Percentiles rank a stretch among this genome's conserved stretches.
These are phyloP conservation scores for Ethmia dodecea DNA, from an alignment of 2,888 invertebrate genomes.

Conservation along the genomic window DNA sequence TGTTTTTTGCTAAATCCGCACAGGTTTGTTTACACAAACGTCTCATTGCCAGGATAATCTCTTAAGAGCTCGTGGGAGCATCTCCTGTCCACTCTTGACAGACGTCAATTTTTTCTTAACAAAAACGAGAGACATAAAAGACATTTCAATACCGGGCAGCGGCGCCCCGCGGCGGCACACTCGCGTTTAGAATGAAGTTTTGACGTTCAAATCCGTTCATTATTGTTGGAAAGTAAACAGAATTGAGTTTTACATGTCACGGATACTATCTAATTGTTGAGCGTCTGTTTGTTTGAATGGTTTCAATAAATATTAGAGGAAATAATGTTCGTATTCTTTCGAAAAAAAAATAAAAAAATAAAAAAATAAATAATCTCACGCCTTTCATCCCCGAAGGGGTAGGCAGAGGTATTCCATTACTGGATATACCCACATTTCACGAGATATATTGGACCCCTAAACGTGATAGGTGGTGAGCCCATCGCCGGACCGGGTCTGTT, in stretches of 20 bases:
- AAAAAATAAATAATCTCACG: no score
- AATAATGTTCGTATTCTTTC: not conserved
- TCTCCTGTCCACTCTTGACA: slow-evolving; percentile 44
- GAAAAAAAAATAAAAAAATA: no score
- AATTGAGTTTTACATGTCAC: slow-evolving; percentile 23
- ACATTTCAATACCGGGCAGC: slow-evolving; percentile 55
- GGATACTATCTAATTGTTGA: slow-evolving; percentile 28
- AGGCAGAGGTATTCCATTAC: no score
- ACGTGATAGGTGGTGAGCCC: no score
- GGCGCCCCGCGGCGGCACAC: slow-evolving; percentile 46
- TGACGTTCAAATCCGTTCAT: slow-evolving; percentile 12
- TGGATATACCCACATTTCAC: no score
- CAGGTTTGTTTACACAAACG: slow-evolving; percentile 42
- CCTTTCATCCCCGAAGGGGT: no score
- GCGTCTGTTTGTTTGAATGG: not conserved
- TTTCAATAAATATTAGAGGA: not conserved
- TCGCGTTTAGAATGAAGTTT: slow-evolving; percentile 17
- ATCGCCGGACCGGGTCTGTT: no score
- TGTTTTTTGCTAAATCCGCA: slow-evolving; percentile 4
- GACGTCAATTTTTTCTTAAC: slow-evolving; percentile 52
- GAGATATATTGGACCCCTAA: no score
- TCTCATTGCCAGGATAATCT: slow-evolving; percentile 37
- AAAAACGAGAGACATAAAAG: slow-evolving; percentile 45
- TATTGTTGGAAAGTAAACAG: slow-evolving; percentile 11
- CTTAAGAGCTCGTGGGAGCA: slow-evolving; percentile 42